phyloP scores from a whole-genome alignment of 2,113 vertebrate species.

The Lichenostomus cassidix region DNA sequence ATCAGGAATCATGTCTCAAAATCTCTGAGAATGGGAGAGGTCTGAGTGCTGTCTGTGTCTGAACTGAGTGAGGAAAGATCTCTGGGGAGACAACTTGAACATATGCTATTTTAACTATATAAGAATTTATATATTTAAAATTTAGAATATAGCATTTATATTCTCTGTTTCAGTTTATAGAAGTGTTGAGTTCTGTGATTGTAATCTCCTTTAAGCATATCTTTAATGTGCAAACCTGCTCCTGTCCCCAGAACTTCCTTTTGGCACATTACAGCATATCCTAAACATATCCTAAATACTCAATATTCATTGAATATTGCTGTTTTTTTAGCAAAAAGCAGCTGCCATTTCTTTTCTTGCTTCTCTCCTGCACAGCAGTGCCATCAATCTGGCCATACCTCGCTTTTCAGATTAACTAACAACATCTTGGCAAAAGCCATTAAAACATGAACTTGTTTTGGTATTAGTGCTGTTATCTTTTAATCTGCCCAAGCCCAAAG shows the following conservation, averaged over 20 bases:
- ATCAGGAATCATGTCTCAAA: neutral
- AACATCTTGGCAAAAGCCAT: neutral
- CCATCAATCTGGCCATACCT: neutral
- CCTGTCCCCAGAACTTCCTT: neutral
- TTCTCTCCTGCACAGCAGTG: neutral
- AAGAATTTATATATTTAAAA: neutral
- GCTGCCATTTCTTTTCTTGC: neutral
- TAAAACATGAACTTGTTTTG: neutral
- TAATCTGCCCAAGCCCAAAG: neutral
- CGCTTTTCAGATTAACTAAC: neutral
- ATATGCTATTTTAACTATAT: neutral
- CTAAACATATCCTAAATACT: neutral
- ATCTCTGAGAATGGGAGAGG: neutral
- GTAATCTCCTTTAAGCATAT: neutral
- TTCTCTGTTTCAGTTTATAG: neutral
- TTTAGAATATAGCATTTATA: no score
- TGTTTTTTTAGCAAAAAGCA: neutral
- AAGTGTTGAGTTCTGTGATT: neutral
- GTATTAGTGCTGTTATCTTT: neutral
- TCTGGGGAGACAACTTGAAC: neutral
- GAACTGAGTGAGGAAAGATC: neutral
- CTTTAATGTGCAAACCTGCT: neutral
- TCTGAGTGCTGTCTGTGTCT: neutral
- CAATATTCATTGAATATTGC: neutral
- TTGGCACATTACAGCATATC: fast-evolving